These are phyloP conservation scores for Dryoscopus gambensis DNA, from an alignment of 2,113 vertebrate genomes.

Conservation along the genomic window DNA sequence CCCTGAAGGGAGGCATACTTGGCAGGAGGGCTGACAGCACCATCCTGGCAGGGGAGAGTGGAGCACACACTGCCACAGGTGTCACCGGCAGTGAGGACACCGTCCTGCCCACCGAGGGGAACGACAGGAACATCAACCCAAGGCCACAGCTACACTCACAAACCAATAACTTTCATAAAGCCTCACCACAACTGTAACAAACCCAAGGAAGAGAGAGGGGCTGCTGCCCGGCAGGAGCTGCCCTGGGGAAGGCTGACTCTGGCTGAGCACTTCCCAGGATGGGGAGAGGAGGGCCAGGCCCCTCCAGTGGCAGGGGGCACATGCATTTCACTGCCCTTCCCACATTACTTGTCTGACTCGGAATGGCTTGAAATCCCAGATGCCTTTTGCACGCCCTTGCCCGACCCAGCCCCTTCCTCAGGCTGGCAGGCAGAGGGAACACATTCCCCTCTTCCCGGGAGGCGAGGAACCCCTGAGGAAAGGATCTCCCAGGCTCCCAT, in stretches of 20 bases:
- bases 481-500: neutral
- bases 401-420: neutral
- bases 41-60: neutral
- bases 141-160: neutral
- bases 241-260: neutral
- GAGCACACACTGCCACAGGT: fast-evolving
- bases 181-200: neutral
- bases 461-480: fast-evolving
- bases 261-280: neutral
- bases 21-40: neutral
- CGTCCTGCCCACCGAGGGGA: neutral
- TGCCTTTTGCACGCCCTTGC: fast-evolving
- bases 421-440: neutral
- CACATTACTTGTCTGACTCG: fast-evolving
- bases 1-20: neutral
- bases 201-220: neutral
- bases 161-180: neutral
- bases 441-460: neutral
- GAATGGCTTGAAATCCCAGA: neutral
- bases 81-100: fast-evolving
- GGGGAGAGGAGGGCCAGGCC: neutral
- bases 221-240: neutral
- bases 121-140: neutral
- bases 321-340: fast-evolving
- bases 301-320: neutral